Evolutionary conservation across 2,888 invertebrate species (phyloP), one percentile per base, ranked within the genome.

Genomic region (Watsonalla binaria): DNA sequence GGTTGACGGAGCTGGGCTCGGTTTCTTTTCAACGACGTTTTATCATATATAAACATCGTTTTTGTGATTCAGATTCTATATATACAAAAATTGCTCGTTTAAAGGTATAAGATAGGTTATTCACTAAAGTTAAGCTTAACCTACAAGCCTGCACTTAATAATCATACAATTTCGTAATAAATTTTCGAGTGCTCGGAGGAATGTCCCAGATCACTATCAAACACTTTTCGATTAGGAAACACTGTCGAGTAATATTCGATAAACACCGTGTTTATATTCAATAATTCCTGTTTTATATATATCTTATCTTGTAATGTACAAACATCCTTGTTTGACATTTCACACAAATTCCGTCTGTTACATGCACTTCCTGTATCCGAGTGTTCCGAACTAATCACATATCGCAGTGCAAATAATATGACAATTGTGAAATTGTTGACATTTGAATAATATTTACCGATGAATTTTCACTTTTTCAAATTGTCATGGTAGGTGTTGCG

Each of bases 311-410:
- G 58, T 59, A 53, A 42, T 42, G 6, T 37, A 37, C 55, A 57
- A 60, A 72, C 67, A 66, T 71, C 70, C 70, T 65, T 47, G 56
- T 48, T 48, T 33, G 11, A 14, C 13, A 14, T n/a, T 7, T 14
- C 46, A 46, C 14, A 37, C 11, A 2, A 48, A 35, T 48, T 8
- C n/a, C 35, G 7, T 34, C 6, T 13, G n/a, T 6, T 13, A 35
- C 8, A 14, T 35, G 35, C 33, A 48, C 35, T 48, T 48, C 35
- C 47, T 35, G 47, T 33, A 51, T 51, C 35, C 51, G 51, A 13
- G 11, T 8, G 7, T 49, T 45, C 45, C n/a, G 45, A 45, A 51
- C 11, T n/a, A 15, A 15, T 47, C 13, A 15, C 9, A 14, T 33
- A 11, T 37, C 37, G 37, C 46, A 52, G 35, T 35, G 45, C 51